Conservation (phyloP, 2,797 vertebrate species). For the Channallabes apus region DNA sequence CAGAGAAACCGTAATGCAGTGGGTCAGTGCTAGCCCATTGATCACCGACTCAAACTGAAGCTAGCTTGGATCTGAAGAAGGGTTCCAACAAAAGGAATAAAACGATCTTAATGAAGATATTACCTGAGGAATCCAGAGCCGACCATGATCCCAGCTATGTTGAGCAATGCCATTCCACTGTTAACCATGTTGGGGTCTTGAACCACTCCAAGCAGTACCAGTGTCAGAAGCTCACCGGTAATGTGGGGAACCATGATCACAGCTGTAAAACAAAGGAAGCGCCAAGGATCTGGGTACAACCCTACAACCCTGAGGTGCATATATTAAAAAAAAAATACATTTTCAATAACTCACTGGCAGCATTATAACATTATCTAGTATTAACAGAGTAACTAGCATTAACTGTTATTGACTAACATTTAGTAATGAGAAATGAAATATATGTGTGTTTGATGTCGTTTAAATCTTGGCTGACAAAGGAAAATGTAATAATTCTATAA, state of each 20-base stretch:
- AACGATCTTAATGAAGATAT: neutral
- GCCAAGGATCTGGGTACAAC: slow-evolving; percentile 80
- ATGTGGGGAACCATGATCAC: slow-evolving; percentile 86
- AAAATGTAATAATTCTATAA: neutral
- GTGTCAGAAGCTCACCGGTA: slow-evolving; percentile 83
- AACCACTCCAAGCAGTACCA: slow-evolving; percentile 84
- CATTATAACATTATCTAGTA: too few species aligned
- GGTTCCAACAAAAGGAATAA: too few species aligned
- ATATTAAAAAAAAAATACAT: slow-evolving; percentile 13
- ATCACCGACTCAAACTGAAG: neutral
- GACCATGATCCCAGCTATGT: slow-evolving; percentile 84
- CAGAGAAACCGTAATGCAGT: slow-evolving; percentile 28
- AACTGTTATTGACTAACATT: too few species aligned
- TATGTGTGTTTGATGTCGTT: neutral
- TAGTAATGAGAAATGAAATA: neutral
- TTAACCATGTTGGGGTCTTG: slow-evolving; percentile 90
- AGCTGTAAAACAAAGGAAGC: slow-evolving; percentile 87
- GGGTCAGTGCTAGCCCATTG: neutral
- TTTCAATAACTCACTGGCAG: neutral
- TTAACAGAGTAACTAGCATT: too few species aligned
- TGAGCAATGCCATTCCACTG: slow-evolving; percentile 84
- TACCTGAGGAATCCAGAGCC: slow-evolving; percentile 92
- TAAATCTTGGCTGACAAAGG: neutral
- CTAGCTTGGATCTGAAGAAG: neutral
- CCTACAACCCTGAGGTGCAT: slow-evolving; percentile 79